These are phyloP conservation scores for Scrobipalpa atriplicella DNA, from an alignment of 2,888 invertebrate species.

Conservation along the genomic window DNA sequence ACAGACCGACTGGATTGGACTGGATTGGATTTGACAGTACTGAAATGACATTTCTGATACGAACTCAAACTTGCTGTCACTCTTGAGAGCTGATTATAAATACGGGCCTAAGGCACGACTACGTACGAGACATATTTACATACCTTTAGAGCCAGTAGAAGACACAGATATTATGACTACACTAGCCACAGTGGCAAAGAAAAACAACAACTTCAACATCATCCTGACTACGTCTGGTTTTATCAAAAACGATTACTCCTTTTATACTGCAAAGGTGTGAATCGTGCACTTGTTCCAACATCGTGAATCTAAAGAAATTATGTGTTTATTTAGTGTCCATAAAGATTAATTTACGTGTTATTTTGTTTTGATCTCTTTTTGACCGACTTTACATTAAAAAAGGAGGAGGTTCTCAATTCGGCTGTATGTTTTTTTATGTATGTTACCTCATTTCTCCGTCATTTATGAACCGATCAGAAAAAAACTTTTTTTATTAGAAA, in stretches of 20 bases:
- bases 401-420: no score
- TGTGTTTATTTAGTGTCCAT: neutral
- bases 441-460: no score
- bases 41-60: no score
- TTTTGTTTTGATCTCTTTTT: neutral
- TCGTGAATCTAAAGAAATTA: slow-evolving; percentile 26
- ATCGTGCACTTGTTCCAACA: slow-evolving; percentile 54
- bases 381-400: no score
- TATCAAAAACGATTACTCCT: slow-evolving; percentile 44
- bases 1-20: no score
- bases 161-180: slow-evolving; percentile 36
- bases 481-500: no score
- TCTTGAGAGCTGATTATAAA: no score
- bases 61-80: no score
- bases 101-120: no score
- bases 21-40: no score
- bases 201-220: slow-evolving; percentile 51
- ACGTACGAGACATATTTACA: neutral
- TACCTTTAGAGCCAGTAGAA: slow-evolving; percentile 37
- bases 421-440: no score
- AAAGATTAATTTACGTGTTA: neutral
- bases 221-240: slow-evolving; percentile 34
- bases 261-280: slow-evolving; percentile 48
- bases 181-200: slow-evolving; percentile 44
- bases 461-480: no score